Conservation (phyloP, 2,888 invertebrate species). For the Xestoiulus laeticollis region DNA sequence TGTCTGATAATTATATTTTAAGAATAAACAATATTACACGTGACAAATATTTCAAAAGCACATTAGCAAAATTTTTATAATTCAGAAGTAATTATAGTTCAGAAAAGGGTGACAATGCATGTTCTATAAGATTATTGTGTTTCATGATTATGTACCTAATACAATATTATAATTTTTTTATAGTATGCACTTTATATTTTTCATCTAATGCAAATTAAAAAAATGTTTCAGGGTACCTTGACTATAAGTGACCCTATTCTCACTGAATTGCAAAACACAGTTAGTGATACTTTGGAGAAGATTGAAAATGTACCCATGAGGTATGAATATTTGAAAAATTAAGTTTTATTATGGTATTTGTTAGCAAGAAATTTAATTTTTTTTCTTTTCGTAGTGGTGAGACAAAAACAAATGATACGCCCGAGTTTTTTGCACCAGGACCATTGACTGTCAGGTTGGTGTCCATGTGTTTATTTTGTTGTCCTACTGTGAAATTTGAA, state of each 20-base stretch:
- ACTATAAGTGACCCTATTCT: neutral
- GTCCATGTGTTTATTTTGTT: neutral
- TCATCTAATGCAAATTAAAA: too few species aligned
- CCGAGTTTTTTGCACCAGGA: slow-evolving; percentile 46
- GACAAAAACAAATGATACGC: neutral
- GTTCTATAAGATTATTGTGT: too few species aligned
- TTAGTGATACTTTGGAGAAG: neutral
- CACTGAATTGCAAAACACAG: neutral
- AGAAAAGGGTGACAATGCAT: too few species aligned
- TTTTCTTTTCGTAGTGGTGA: neutral
- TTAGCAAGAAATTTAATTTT: neutral
- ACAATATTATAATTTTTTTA: too few species aligned
- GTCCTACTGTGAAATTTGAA: too few species aligned
- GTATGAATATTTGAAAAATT: neutral
- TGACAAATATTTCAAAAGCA: too few species aligned
- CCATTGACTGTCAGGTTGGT: slow-evolving; percentile 52
- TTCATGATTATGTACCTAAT: too few species aligned
- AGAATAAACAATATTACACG: too few species aligned
- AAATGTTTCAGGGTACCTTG: neutral
- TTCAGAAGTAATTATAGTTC: too few species aligned
- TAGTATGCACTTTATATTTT: too few species aligned
- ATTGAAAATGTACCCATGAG: neutral
- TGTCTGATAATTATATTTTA: too few species aligned
- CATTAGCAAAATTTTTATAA: too few species aligned
- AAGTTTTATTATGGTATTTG: neutral